Percentiles rank a stretch among this genome's conserved stretches.
Evolutionary conservation across 2,113 vertebrate species (phyloP).

Genomic region (Corythaeola cristata): DNA sequence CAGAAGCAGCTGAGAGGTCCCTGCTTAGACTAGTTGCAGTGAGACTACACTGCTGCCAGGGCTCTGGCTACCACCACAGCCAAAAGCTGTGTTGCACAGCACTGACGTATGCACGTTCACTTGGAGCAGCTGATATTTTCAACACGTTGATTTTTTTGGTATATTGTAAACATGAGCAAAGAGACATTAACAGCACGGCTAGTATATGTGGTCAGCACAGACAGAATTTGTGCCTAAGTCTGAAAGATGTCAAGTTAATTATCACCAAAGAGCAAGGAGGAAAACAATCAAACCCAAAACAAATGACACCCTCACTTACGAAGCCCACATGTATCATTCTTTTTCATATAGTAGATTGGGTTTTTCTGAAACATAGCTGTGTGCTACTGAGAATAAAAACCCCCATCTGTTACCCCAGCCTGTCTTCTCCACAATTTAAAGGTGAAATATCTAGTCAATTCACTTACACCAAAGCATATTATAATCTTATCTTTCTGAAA

Average conservation of each 20-base stretch:
- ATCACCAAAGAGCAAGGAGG: background rate
- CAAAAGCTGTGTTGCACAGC: background rate
- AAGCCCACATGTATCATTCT: background rate
- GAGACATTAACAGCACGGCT: background rate
- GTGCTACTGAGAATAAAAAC: background rate
- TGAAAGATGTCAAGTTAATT: background rate
- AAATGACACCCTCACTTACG: background rate
- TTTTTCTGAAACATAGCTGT: background rate
- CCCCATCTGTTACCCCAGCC: background rate
- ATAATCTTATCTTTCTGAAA: background rate
- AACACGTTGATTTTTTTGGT: background rate
- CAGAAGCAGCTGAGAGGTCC: background rate
- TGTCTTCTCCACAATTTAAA: background rate
- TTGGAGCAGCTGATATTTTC: background rate
- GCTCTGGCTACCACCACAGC: background rate
- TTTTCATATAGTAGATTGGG: accelerated
- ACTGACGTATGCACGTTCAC: background rate
- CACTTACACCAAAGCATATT: background rate
- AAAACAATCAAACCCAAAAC: background rate
- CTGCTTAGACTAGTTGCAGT: background rate
- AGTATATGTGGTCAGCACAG: background rate
- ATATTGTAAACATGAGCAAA: background rate
- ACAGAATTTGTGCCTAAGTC: background rate
- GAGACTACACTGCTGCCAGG: background rate
- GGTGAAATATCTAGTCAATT: background rate